Base-by-base conservation (phyloP, 1,140 invertebrate species). In the Lepidotrigona ventralis region DNA sequence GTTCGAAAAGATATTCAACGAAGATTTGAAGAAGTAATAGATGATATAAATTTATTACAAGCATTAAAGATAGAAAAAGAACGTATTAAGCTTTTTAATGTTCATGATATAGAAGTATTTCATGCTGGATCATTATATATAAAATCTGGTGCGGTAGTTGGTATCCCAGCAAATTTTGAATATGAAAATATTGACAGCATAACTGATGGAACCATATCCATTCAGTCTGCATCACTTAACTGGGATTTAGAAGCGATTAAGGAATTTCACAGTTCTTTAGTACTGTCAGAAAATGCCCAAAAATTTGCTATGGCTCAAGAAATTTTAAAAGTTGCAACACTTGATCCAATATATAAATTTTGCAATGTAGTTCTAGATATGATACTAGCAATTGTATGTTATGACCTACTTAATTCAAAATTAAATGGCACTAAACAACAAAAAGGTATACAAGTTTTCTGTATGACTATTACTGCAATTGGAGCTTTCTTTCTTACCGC, bases 221-320 rank as follows among this genome's bases (percentile, higher is more conserved):
- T 96, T 83, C 94, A 95, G 54, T 90, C 94, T 64, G 93, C 96
- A 85, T 90, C 90, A 70, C 90, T 97, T 21, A 92, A 96, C 84
- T 96, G 96, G 96, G 93, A 92, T 53, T 94, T 95, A 3, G 94
- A 95, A 77, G 93, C 94, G 70, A 96, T 96, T 0, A 92, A 95
- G 85, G 88, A 95, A 63, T 93, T 98, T 23, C 89, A 96, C 54
- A 90, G 96, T 6, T 95, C 97, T 2, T 86, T 98, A 23, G 90
- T 97, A 3, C 88, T 98, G 4, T 96, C 96, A 17, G 96, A 97
- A 68, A 95, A 97, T 69, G 97, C 97, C 11, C 95, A 97, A 90
- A 95, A 97, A 79, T 98, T 97, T 94, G 97, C 96, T 19, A 96
- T 98, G 39, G 97, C 96, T 75, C 95, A 96, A 81, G 96, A 97